Percentiles rank a stretch among this genome's conserved stretches.
Conservation (phyloP, 2,888 invertebrate genomes). For the Altica lythri region DNA sequence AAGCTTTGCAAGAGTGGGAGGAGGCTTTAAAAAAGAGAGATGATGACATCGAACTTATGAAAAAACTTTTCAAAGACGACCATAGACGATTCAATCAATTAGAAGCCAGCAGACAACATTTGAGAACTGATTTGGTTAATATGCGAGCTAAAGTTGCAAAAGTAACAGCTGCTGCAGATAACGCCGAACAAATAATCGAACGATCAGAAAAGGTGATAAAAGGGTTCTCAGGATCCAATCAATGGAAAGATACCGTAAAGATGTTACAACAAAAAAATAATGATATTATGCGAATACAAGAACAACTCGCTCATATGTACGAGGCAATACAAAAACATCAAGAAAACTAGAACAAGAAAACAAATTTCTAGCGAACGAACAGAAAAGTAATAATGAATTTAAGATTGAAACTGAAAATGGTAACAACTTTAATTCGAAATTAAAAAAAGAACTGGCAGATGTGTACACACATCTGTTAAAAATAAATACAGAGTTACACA, state of each 20-base stretch:
- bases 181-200: conserved; percentile 60
- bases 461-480: conserved; percentile 50
- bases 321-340: conserved; percentile 55
- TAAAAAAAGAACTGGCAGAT: conserved; percentile 50
- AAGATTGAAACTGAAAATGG: conserved; percentile 55
- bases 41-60: conserved; percentile 72
- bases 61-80: conserved; percentile 74
- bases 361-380: conserved; percentile 65
- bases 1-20: conserved; percentile 72
- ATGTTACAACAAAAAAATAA: conserved; percentile 72
- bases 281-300: conserved; percentile 62
- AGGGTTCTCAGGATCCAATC: no score
- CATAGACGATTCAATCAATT: conserved; percentile 67
- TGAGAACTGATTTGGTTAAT: conserved; percentile 59
- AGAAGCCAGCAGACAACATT: conserved; percentile 61
- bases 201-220: conserved; percentile 51
- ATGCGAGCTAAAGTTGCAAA: conserved; percentile 58
- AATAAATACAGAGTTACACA: conserved; percentile 58
- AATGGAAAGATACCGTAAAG: conserved; percentile 74
- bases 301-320: conserved; percentile 38
- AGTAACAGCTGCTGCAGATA: conserved; percentile 60
- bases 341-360: conserved; percentile 65
- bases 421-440: conserved; percentile 54
- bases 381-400: conserved; percentile 62
- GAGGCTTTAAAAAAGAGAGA: conserved; percentile 71